Evolutionary conservation across 2,797 vertebrate species (phyloP), one percentile per base, ranked within the genome.

Genomic region (Phrynocephalus guinanensis): DNA sequence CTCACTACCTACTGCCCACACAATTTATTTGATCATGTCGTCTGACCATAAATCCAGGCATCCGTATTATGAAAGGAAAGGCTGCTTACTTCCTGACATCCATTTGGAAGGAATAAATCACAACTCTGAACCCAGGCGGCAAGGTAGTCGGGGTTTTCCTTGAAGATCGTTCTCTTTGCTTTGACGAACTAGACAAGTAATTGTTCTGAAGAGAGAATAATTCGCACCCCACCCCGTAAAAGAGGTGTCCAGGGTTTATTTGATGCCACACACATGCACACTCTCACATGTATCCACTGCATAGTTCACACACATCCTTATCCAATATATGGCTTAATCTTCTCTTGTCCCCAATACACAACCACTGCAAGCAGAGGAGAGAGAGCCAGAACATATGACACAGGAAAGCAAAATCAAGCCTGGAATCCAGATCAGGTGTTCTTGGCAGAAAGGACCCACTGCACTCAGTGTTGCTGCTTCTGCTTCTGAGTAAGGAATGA

Each of bases 121-220:
- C 84, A 92, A 93, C 78, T 66, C 9, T 87, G 91, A 86, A 84
- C 82, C 87, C 89, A 85, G 93, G 85, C 89, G 93, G 82, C 79
- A 93, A 91, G 70, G 6, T 0, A 24, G 11, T 73, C 80, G 79
- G 28, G 84, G 93, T 91, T 93, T 89, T 85, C 88, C 78, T 71
- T 90, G 83, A 75, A 20, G 30, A 0, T 0, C 80, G 83, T 81
- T 13, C 60, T 90, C 30, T 76, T 87, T 68, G 16, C 38, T 16
- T 38, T 76, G 88, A 82, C 88, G 44, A 38, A 89, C 92, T 44
- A 88, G 81, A 91, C 88, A 92, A 68, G 73, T 90, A 82, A 75
- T 91, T 91, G 75, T 84, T 93, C 84, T 81, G 50, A 60, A 28
- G 70, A 38, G 28, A 77, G 87, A 63, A 80, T 11, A 75, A 83